These are phyloP conservation scores for Eudyptes chrysolophus DNA, from an alignment of 2,113 vertebrate species.

Conservation along the genomic window DNA sequence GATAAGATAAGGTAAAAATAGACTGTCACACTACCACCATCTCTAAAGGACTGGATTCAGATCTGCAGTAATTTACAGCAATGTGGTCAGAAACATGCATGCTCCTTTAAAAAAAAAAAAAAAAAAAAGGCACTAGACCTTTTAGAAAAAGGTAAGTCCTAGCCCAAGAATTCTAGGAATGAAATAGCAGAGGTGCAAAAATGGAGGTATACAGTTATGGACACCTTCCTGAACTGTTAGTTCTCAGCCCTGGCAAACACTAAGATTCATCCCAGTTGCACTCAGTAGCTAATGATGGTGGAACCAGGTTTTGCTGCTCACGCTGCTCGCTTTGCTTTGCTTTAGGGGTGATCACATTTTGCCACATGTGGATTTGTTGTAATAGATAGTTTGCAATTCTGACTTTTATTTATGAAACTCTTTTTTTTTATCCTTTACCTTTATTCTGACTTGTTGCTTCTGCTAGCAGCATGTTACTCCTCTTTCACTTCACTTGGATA, in stretches of 20 bases:
- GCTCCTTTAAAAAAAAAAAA: not conserved
- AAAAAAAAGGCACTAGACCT: not conserved
- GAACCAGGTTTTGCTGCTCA: not conserved
- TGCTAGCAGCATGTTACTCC: not conserved
- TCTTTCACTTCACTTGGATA: not conserved
- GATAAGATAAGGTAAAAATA: not conserved
- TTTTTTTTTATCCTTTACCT: not conserved
- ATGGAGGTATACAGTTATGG: not conserved
- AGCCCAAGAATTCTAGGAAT: not conserved
- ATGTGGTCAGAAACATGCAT: not conserved
- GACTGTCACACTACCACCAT: not conserved
- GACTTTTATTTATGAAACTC: not conserved
- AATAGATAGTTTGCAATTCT: not conserved
- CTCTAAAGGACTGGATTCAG: not conserved
- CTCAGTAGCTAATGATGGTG: not conserved
- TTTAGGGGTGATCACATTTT: not conserved
- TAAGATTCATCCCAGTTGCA: not conserved
- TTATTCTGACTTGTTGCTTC: not conserved
- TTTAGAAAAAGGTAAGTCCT: not conserved
- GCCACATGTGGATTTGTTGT: not conserved
- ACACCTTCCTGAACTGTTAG: not conserved
- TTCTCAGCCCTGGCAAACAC: not conserved
- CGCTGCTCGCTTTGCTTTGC: not conserved
- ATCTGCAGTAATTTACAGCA: not conserved
- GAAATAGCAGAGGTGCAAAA: not conserved